These are phyloP conservation scores for Zosterops hypoxanthus DNA, from an alignment of 2,113 vertebrate genomes.

Conservation along the genomic window DNA sequence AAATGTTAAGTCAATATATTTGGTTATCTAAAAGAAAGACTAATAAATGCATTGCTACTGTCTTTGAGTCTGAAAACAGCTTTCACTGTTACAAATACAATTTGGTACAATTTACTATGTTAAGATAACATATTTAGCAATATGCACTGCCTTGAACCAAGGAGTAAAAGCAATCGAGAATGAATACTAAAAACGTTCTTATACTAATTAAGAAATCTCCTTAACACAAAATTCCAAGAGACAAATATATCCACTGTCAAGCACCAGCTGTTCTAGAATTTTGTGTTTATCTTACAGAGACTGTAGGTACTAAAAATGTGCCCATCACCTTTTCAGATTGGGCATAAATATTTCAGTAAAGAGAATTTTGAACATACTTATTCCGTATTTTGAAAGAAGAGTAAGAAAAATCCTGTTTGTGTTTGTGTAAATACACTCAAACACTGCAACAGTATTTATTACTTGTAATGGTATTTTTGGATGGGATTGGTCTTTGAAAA, in stretches of 20 bases:
- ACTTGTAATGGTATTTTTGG: conserved; percentile 50
- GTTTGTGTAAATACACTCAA: background rate
- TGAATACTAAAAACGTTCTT: conserved; percentile 68
- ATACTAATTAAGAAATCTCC: conserved; percentile 60
- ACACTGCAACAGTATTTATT: conserved; percentile 48
- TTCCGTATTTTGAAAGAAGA: conserved; percentile 21
- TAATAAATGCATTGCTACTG: background rate
- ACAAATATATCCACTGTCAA: conserved; percentile 72
- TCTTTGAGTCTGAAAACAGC: background rate
- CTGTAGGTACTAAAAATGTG: conserved; percentile 47
- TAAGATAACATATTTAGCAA: conserved; percentile 28
- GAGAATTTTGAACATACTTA: conserved; percentile 35
- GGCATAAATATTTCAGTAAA: conserved; percentile 69
- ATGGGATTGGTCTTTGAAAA: conserved; percentile 61
- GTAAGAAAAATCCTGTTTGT: background rate
- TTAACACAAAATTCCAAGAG: conserved; percentile 65
- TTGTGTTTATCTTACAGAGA: conserved; percentile 66
- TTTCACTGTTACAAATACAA: background rate
- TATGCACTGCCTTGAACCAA: conserved; percentile 35
- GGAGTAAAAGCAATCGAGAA: conserved; percentile 52
- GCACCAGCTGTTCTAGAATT: conserved; percentile 66
- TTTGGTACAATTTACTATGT: background rate
- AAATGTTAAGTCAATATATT: background rate
- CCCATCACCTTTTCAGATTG: conserved; percentile 28
- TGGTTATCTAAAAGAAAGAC: background rate